Percentiles rank a stretch among this genome's conserved stretches.
Conservation (phyloP, 2,888 invertebrate genomes). For the Sycophila texana region DNA sequence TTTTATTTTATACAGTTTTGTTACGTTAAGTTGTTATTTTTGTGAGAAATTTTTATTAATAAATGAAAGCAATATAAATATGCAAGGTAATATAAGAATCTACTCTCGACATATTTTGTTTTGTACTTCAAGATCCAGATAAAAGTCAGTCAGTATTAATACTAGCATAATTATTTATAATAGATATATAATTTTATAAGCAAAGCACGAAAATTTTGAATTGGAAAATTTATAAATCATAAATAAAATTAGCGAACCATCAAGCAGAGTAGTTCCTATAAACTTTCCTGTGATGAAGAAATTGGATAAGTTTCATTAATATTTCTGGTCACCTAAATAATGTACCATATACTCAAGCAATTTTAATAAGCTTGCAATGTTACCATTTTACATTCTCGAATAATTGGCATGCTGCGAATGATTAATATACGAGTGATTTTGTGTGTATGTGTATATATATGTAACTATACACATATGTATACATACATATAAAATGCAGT, state of each 20-base stretch:
- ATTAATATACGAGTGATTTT: slow-evolving; percentile 27
- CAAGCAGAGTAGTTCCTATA: slow-evolving; percentile 40
- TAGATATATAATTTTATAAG: background rate
- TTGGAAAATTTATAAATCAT: background rate
- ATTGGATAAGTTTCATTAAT: slow-evolving; percentile 25
- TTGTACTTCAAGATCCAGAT: background rate
- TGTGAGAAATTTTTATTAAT: slow-evolving; percentile 27
- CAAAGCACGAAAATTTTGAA: background rate
- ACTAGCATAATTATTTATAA: slow-evolving; percentile 3
- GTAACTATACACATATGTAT: background rate
- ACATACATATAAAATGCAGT: slow-evolving; percentile 15
- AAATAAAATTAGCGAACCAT: slow-evolving; percentile 4
- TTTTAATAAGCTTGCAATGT: slow-evolving; percentile 26
- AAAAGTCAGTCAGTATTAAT: slow-evolving; percentile 31
- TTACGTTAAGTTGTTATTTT: slow-evolving; percentile 27
- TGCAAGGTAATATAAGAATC: slow-evolving; percentile 39
- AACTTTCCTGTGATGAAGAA: slow-evolving; percentile 41
- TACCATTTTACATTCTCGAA: slow-evolving; percentile 25
- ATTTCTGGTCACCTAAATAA: slow-evolving; percentile 28
- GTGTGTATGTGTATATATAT: slow-evolving; percentile 29
- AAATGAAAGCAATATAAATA: slow-evolving; percentile 43
- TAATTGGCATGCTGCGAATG: slow-evolving; percentile 25
- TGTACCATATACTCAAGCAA: slow-evolving; percentile 17
- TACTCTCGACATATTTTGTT: slow-evolving; percentile 35
- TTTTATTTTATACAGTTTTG: slow-evolving; percentile 51